Base-by-base conservation (phyloP, 2,888 invertebrate genomes). In the Trachelus stipa region DNA sequence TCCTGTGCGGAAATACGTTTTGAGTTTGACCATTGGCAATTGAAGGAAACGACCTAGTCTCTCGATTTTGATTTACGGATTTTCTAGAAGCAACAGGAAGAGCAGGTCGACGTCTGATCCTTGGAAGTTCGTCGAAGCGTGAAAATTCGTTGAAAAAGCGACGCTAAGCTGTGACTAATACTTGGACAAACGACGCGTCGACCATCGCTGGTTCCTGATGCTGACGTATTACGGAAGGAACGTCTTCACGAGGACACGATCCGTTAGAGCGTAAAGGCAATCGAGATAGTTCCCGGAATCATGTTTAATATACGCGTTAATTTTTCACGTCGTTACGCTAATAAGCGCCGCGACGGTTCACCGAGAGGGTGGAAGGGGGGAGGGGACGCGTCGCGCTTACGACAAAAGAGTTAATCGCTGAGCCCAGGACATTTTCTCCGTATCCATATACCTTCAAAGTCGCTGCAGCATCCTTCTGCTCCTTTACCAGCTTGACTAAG, bases 101-200 rank as follows among this genome's bases (percentile, higher is more conserved):
- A 34, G 31, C 33, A 31, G 30, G 12, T 31, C 11, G 31, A 31
- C 31, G 71, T 34, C 12, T 12, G 71, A 71, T 30, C 71, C 71
- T 31, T 71, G 68, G 73, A 80, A 73, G 75, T 56, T 68, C 75
- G 77, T 56, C 77, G 73, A 69, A 79, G 76, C 82, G 83, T 82
- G 77, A 85, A 56, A 85, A 83, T 85, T 83, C 81, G 77, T 80
- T 81, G 83, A 86, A 85, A 83, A 79, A 79, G 79, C 82, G 69
- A 79, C 79, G 80, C 83, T 80, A 82, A 85, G 83, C 83, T 82
- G 80, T 79, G 73, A 77, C 82, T 81, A 84, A 87, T 85, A 84
- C 84, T 75, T 79, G 79, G 82, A 83, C 84, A 85, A 87, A 85
- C 69, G 76, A 75, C 75, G 75, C 69, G 56, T 56, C 56, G 56